Base-by-base conservation (phyloP, 2,888 invertebrate genomes). In the Eretmocerus hayati region DNA sequence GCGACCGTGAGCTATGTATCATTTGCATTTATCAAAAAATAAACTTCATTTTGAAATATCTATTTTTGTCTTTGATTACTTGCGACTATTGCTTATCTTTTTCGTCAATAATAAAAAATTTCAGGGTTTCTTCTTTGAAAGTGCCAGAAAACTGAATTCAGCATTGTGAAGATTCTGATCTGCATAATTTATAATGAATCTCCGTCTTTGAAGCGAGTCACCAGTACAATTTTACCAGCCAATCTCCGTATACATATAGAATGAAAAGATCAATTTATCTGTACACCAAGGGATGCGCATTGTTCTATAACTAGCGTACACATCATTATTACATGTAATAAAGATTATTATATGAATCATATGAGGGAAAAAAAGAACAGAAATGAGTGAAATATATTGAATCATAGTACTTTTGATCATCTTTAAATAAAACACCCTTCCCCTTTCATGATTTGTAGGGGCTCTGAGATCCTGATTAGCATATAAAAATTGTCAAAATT, bases 201-300 rank as follows among this genome's bases (percentile, higher is more conserved):
- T 49, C 48, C 48, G 44, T 48, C 47, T 53, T 53, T 18, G 37
- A 39, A 53, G 46, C 47, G 37, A 53, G 47, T 44, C 48, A 45
- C 50, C 50, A 50, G 53, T 50, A 50, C 53, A 53, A 50, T 50
- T 53, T 53, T 48, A 53, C 47, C 53, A 53, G 53, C 50, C 53
- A 53, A 48, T 53, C 50, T 36, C 40, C 39, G 30, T 32, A 37
- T 8, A 32, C 36, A 37, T 30, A 23, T 35, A 38, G 38, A 38
- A 30, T 33, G 35, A 21, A 46, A 42, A 48, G 30, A 48, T 40
- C 45, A 45, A 48, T 52, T 22, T 44, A 44, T 47, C 37, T 47
- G 47, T 48, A 40, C 36, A 40, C 42, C 22, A 18, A 41, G 11
- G 19, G 16, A 35, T 38, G 35, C 35, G 16, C 19, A 33, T 42